Evolutionary conservation across 2,888 invertebrate species (phyloP), one percentile per base, ranked within the genome.

Genomic region (Abrostola tripartita): DNA sequence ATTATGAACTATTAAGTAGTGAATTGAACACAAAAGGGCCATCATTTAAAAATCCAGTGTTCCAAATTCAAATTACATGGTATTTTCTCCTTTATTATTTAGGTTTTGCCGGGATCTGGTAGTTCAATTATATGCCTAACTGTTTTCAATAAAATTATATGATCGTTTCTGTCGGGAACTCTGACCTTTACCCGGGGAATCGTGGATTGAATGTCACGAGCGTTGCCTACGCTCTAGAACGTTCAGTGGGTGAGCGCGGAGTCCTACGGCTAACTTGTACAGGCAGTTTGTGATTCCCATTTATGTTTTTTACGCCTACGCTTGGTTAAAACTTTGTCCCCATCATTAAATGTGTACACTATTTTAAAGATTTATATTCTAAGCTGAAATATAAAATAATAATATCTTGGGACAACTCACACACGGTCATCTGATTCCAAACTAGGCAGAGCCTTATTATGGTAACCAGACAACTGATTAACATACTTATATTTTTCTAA

Each of bases 221-320:
- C 37, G n/a, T 56, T 64, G 41, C 67, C 76, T 71, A 64, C 67
- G 61, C 49, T 37, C 11, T 47, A 24, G 24, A 42, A 12, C 11
- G 5, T 50, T 37, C 11, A 49, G 24, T 8, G 38, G 44, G 36
- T 50, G n/a, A 50, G 24, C 14, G 36, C 42, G 11, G 35, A 42
- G 8, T 60, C n/a, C 8, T 47, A n/a, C 54, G 10, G 14, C 24
- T 47, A 47, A 47, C 44, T 47, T 47, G 14, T 47, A 11, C 44
- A n/a, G 37, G 37, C 41, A 24, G 41, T 40, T 71, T 55, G 10
- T 44, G 24, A 24, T 37, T 47, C 11, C 49, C 40, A 0, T 42
- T 44, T 7, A 44, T 60, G 40, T 55, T 12, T 54, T 47, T 36
- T 0, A 42, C 42, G 24, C 52, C 54, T 42, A 54, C 54, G 36